phyloP scores from a whole-genome alignment of 2,888 invertebrate species.

The Nemapogon koenigi region DNA sequence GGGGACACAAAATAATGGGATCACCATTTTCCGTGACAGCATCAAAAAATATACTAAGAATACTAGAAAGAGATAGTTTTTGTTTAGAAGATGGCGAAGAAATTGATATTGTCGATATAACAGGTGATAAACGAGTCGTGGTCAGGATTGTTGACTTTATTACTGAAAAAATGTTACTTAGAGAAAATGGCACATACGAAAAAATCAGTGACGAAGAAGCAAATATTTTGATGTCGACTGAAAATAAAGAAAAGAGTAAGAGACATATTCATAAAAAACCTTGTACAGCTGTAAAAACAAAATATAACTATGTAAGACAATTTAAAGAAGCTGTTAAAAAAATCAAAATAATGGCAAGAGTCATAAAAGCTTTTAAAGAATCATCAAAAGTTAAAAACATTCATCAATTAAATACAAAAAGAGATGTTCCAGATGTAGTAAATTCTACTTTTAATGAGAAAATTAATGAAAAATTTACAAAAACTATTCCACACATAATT shows the following conservation, averaged over 20 bases:
- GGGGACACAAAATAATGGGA: constrained; percentile 63
- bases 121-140: constrained; percentile 53
- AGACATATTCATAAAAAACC: constrained; percentile 16
- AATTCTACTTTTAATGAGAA: constrained; percentile 47
- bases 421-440: constrained; percentile 48
- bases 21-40: constrained; percentile 64
- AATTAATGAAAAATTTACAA: constrained; percentile 15
- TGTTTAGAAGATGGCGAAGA: constrained; percentile 53
- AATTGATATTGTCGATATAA: constrained; percentile 49
- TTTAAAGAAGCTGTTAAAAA: constrained; percentile 34
- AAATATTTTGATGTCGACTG: constrained; percentile 37
- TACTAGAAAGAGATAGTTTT: constrained; percentile 41
- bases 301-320: constrained; percentile 19
- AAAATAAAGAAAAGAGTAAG: constrained; percentile 21
- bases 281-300: constrained; percentile 12
- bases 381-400: constrained; percentile 22
- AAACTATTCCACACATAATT: constrained; percentile 16
- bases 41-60: constrained; percentile 35
- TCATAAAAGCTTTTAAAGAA: constrained; percentile 36
- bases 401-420: constrained; percentile 16
- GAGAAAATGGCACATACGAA: constrained; percentile 55
- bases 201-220: constrained; percentile 54
- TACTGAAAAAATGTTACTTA: constrained; percentile 61
- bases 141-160: constrained; percentile 61
- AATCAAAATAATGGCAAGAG: constrained; percentile 35